These are phyloP conservation scores for Agonopterix alstromeriana DNA, from an alignment of 2,888 invertebrate genomes.

Conservation along the genomic window DNA sequence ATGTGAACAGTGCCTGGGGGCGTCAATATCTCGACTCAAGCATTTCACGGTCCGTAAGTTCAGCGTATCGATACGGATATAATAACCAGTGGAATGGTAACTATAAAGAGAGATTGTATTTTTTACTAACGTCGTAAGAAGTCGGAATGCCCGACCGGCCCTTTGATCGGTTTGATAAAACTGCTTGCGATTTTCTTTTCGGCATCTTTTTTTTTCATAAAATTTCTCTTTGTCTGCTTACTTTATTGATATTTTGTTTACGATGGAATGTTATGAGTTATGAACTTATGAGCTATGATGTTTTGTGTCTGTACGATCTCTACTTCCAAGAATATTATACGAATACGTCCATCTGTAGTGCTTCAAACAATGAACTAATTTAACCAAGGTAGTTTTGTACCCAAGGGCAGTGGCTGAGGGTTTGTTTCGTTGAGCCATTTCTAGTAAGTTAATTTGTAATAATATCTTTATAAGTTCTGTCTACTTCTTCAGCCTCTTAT, in stretches of 20 bases:
- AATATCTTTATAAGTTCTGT: no score
- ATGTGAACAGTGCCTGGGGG: constrained; percentile 41
- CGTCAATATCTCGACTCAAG: constrained; percentile 56
- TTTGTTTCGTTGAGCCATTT: no score
- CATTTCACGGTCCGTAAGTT: constrained; percentile 73
- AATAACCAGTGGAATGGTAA: constrained; percentile 76
- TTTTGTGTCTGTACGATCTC: background rate
- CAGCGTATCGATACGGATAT: constrained; percentile 69
- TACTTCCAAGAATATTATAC: no score
- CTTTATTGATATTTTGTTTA: constrained; percentile 54
- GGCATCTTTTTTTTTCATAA: constrained; percentile 39
- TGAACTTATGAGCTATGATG: background rate
- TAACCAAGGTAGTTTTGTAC: no score
- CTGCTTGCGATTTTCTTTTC: constrained; percentile 56
- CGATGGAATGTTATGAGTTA: constrained; percentile 31
- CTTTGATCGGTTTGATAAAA: constrained; percentile 75
- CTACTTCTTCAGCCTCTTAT: no score
- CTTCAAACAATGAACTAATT: no score
- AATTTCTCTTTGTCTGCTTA: constrained; percentile 37
- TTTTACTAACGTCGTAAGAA: constrained; percentile 76
- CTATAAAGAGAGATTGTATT: constrained; percentile 76
- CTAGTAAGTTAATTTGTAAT: no score
- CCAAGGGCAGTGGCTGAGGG: no score
- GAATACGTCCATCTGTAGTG: no score
- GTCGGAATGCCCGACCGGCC: constrained; percentile 72